phyloP scores from a whole-genome alignment of 2,888 invertebrate species.

The Drosophila differens region DNA sequence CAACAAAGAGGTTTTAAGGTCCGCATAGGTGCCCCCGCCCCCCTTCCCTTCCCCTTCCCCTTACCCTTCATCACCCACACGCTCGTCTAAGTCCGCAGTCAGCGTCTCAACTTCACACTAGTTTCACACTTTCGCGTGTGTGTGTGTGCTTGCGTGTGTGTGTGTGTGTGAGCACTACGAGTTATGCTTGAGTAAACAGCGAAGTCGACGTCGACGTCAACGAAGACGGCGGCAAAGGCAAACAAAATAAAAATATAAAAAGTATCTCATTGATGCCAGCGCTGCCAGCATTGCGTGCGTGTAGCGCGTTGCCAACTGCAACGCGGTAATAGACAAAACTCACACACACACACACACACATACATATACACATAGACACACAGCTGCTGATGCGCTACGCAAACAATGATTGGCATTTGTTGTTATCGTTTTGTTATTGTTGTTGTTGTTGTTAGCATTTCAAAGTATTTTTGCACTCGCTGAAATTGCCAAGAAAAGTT shows the following conservation, averaged over 20 bases:
- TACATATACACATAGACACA: constrained; percentile 30
- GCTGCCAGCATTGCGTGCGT: constrained; percentile 50
- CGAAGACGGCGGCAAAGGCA: constrained; percentile 30
- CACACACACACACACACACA: constrained; percentile 7
- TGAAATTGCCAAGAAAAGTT: constrained; percentile 70
- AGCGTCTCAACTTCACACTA: constrained; percentile 50
- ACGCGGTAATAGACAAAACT: constrained; percentile 34
- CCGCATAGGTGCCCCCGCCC: not conserved
- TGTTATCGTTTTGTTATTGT: constrained; percentile 62
- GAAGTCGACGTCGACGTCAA: constrained; percentile 20
- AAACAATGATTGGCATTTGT: constrained; percentile 79
- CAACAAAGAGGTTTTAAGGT: constrained; percentile 16
- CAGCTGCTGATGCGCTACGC: constrained; percentile 78
- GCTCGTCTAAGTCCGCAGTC: constrained; percentile 1
- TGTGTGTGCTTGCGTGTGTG: constrained; percentile 17
- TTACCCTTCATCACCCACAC: fast-evolving
- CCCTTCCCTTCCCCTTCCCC: not conserved
- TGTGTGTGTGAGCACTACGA: constrained; percentile 24
- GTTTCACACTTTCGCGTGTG: constrained; percentile 64
- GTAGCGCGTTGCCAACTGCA: constrained; percentile 53
- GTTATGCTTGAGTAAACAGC: constrained; percentile 59
- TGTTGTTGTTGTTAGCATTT: constrained; percentile 44
- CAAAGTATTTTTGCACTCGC: constrained; percentile 74
- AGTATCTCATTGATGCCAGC: constrained; percentile 69
- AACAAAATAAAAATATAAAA: constrained; percentile 49